A percentile compares a stretch with the other conserved stretches of the same genome.
Conservation (phyloP, 2,888 invertebrate genomes). For the Phyllotreta cruciferae region DNA sequence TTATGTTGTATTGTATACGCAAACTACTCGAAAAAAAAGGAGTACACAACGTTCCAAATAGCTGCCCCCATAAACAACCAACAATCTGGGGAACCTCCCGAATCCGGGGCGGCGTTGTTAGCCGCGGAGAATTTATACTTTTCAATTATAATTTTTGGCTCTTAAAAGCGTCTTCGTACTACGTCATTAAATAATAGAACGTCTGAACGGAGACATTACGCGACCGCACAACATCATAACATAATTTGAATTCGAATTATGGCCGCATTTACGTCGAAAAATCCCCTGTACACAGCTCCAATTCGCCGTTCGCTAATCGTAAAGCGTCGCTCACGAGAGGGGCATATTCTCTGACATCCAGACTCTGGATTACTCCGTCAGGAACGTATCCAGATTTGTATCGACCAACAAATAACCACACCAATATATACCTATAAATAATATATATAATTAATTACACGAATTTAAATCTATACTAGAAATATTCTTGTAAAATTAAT, state of each 20-base stretch:
- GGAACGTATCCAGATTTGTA: no score
- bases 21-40: no score
- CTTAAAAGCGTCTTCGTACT: conserved; percentile 46
- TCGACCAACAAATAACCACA: no score
- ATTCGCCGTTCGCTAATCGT: conserved; percentile 40
- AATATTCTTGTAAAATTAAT: no score
- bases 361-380: no score
- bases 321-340: conserved; percentile 41
- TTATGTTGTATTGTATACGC: no score
- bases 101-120: conserved; percentile 23
- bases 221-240: conserved; percentile 50
- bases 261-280: conserved; percentile 44
- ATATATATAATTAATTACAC: no score
- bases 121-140: conserved; percentile 47
- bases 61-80: conserved; percentile 17
- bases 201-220: conserved; percentile 41
- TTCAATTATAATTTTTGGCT: conserved; percentile 56
- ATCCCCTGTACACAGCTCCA: conserved; percentile 32
- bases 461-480: no score
- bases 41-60: not conserved
- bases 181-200: conserved; percentile 46
- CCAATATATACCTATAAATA: no score
- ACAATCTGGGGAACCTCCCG: conserved; percentile 27
- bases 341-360: conserved; percentile 34
- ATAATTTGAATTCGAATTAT: conserved; percentile 47